Evolutionary conservation across 2,113 vertebrate species (phyloP).

Genomic region (Engystomops pustulosus): DNA sequence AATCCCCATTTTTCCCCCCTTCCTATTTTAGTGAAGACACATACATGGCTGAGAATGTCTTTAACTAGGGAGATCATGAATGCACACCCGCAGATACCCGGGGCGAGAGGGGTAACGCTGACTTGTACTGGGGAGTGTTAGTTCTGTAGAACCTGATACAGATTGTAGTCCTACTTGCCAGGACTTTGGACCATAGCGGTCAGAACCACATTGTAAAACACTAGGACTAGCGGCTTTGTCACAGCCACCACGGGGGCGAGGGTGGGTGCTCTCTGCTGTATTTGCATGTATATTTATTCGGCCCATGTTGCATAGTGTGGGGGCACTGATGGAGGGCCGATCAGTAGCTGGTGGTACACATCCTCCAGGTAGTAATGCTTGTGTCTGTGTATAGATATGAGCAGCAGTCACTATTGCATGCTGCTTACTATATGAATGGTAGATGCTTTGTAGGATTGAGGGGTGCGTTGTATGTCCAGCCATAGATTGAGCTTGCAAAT

Average conservation of each 20-base stretch:
- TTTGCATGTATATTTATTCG: constrained; percentile 1
- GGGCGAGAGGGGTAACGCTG: neutral
- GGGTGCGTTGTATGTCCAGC: neutral
- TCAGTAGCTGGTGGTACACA: neutral
- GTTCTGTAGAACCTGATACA: too few species aligned
- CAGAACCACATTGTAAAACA: neutral
- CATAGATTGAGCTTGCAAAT: neutral
- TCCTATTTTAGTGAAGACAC: constrained; percentile 28
- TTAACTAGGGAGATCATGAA: constrained; percentile 62
- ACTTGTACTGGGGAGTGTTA: neutral
- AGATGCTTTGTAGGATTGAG: neutral
- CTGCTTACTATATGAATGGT: neutral
- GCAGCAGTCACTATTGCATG: neutral
- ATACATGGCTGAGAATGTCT: constrained; percentile 34
- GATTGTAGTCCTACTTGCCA: neutral
- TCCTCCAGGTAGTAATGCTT: neutral
- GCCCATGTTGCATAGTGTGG: neutral
- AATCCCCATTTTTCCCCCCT: neutral
- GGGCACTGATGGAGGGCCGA: neutral
- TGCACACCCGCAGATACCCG: constrained; percentile 72
- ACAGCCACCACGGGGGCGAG: neutral
- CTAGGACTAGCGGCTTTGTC: neutral
- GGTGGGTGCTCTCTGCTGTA: neutral
- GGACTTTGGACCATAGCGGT: too few species aligned
- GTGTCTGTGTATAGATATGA: neutral